Evolutionary conservation across 2,888 invertebrate genomes (phyloP).

Genomic region (Agriopis aurantiaria): DNA sequence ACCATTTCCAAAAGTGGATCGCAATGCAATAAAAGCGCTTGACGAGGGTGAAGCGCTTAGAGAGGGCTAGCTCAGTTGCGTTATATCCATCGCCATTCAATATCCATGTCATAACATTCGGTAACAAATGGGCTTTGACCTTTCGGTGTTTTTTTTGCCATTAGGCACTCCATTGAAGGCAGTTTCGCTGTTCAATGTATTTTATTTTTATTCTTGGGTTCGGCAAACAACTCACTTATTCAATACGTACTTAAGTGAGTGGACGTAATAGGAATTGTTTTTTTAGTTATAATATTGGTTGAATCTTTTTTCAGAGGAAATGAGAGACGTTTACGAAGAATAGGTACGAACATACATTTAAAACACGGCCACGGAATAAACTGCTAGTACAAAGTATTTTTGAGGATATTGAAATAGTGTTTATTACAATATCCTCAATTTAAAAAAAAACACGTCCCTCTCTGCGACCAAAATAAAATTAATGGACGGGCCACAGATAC

Average conservation of each 20-base stretch:
- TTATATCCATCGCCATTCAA: slow-evolving; percentile 43
- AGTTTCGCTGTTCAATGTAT: slow-evolving; percentile 15
- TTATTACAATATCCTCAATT: too few species aligned
- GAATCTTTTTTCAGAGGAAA: too few species aligned
- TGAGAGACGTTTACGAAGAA: too few species aligned
- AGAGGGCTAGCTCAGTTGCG: slow-evolving; percentile 33
- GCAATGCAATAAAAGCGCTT: slow-evolving; percentile 43
- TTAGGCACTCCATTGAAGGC: slow-evolving; percentile 27
- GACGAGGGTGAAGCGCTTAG: slow-evolving; percentile 43
- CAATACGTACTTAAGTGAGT: not conserved
- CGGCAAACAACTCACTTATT: slow-evolving; percentile 8
- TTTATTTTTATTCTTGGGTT: not conserved
- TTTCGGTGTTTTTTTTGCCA: slow-evolving; percentile 37
- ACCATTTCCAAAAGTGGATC: slow-evolving; percentile 38
- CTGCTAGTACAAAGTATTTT: too few species aligned
- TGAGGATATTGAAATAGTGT: not conserved
- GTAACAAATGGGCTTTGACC: slow-evolving; percentile 42
- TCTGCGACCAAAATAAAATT: not conserved
- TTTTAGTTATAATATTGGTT: too few species aligned
- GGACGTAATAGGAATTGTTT: not conserved
- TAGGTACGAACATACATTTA: too few species aligned
- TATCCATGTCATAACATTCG: slow-evolving; percentile 44
- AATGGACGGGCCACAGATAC: too few species aligned
- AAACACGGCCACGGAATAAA: too few species aligned
- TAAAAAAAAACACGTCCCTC: too few species aligned